A percentile compares a stretch with the other conserved stretches of the same genome.
phyloP scores from a whole-genome alignment of 2,888 invertebrate genomes.

The Brachyopa scutellaris region DNA sequence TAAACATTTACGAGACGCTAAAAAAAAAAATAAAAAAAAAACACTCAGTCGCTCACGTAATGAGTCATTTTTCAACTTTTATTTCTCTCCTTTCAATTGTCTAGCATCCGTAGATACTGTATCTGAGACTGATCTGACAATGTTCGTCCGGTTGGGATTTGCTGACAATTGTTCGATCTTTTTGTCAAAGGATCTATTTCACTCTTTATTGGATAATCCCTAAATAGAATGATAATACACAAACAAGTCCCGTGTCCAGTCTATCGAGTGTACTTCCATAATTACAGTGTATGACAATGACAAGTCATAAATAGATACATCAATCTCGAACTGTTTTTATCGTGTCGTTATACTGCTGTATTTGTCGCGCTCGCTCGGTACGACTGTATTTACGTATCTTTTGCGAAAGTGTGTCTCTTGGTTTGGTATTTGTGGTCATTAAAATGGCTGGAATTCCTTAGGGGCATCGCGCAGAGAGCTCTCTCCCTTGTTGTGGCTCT shows the following conservation, averaged over 20 bases:
- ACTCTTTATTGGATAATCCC: slow-evolving; percentile 9
- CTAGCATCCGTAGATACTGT: neutral
- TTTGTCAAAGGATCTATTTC: slow-evolving; percentile 9
- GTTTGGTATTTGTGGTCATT: slow-evolving; percentile 69
- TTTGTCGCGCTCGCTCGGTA: neutral
- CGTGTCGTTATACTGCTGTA: neutral
- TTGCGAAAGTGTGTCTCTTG: slow-evolving; percentile 69
- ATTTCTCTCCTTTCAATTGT: slow-evolving; percentile 6
- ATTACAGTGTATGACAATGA: slow-evolving; percentile 44
- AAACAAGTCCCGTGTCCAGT: neutral
- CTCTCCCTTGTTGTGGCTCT: slow-evolving; percentile 55
- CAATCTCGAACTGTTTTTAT: slow-evolving; percentile 63
- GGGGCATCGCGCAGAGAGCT: slow-evolving; percentile 59
- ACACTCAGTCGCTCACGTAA: slow-evolving; percentile 47
- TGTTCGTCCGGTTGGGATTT: slow-evolving; percentile 41
- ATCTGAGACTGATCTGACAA: slow-evolving; percentile 48
- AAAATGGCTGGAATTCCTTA: slow-evolving; percentile 66
- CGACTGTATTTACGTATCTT: slow-evolving; percentile 37
- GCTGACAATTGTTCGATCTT: too few relatives aligned
- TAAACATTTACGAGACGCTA: slow-evolving; percentile 39
- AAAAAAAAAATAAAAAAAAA: too few relatives aligned
- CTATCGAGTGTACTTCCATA: slow-evolving; percentile 25
- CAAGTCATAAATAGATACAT: slow-evolving; percentile 65
- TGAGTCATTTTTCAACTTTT: slow-evolving; percentile 38
- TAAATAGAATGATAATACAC: slow-evolving; percentile 34